Base-by-base conservation (phyloP, 2,888 invertebrate species). In the Heliconius ismenius region DNA sequence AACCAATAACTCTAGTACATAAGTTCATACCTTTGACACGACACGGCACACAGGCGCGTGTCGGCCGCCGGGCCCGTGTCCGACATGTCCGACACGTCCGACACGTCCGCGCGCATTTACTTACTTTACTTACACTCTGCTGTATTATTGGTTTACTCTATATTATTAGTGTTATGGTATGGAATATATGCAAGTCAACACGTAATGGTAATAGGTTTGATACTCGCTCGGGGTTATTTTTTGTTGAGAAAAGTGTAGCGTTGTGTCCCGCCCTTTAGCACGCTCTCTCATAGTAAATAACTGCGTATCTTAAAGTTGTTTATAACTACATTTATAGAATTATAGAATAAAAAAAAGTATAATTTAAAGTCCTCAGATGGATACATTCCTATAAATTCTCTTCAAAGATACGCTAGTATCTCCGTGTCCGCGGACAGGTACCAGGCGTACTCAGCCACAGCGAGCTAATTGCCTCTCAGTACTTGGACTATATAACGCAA, bases 51-150 rank as follows among this genome's bases (percentile, higher is more conserved):
- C 26, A 7, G 32, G 24, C 69, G 32, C 54, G 28, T 69, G 68
- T 49, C 49, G 68, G 28, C 68, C 68, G 68, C 32, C 69, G 70
- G 28, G 36, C 70, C 69, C 54, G 32, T 70, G 70, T 15, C 15
- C 15, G 43, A 43, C 43, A 43, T 32, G 49, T 69, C 21, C 26
- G 68, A 69, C 68, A 69, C 1, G 49, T 10, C 68, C 43, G 21
- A 54, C 49, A 43, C 26, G 69, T 70, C 54, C 69, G 54, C 54
- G 54, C 69, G 69, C 69, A 54, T 70, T 70, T 70, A 70, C 54
- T 32, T 32, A 69, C 54, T 69, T 28, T 15, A 39, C 49, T 49
- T 49, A 49, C 69, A 70, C 32, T 54, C 28, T 7, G 54, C 13
- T n/a, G 54, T 70, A 54, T 70, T 70, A n/a, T 21, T 24, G 36